phyloP scores from a whole-genome alignment of 1,140 invertebrate genomes.

The Saxidomus purpurata region DNA sequence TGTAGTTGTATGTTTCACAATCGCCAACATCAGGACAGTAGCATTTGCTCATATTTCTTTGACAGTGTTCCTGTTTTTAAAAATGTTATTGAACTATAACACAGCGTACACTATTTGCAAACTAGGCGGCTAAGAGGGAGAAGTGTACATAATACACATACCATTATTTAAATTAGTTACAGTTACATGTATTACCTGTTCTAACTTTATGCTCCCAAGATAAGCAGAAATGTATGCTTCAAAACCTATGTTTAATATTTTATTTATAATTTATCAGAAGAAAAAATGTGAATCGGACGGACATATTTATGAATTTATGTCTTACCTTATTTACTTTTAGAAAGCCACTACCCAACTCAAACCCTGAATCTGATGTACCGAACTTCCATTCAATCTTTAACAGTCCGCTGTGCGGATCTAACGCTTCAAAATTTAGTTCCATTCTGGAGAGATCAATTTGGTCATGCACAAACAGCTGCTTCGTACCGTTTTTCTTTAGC shows the following conservation, averaged over 20 bases:
- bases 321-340: not conserved
- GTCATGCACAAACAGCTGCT: constrained; percentile 70
- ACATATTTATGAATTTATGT: no score
- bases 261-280: no score
- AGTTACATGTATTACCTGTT: no score
- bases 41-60: not conserved
- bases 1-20: constrained; percentile 62
- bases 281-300: no score
- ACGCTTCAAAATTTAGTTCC: constrained; percentile 69
- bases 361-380: constrained; percentile 22
- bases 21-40: constrained; percentile 67
- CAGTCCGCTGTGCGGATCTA: constrained; percentile 75
- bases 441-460: constrained; percentile 74
- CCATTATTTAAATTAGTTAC: no score
- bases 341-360: not conserved
- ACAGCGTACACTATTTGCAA: no score
- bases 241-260: no score
- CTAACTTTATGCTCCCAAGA: no score
- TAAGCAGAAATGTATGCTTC: no score
- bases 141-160: no score
- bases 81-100: no score
- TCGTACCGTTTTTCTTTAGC: constrained; percentile 58
- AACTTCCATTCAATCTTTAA: constrained; percentile 57
- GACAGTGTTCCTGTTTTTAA: not conserved
- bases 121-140: no score